Base-by-base conservation (phyloP, 2,888 invertebrate species). In the Penaeus monodon region DNA sequence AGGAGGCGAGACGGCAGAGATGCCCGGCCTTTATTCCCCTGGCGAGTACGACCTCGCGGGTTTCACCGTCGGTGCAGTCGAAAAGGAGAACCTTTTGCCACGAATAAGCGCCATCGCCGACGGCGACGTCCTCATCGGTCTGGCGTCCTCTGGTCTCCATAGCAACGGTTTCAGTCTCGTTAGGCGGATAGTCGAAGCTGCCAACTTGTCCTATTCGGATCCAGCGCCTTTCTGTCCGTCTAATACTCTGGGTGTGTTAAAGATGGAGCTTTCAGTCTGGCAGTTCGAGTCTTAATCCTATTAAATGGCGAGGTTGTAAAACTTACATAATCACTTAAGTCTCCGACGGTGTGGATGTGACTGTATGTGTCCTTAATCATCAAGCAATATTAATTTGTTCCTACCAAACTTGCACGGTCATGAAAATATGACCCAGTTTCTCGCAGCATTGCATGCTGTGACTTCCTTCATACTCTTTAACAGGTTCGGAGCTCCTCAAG, bases 1-100 rank as follows among this genome's bases (percentile, higher is more conserved):
- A 98, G 95, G 95, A 89, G 99, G 99, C 0, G 99, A 99, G 93
- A 99, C 99, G 2, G 99, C 99, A 0, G 98, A 98, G 93, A 98
- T 99, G 98, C 99, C 99, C 0, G 96, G 97, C 1, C 96, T 99
- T 93, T 99, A 99, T 93, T 94, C 94, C 3, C 93, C 94, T 0
- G 96, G 96, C 0, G 97, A 98, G 90, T 99, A 98, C 92, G 99
- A 99, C 92, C 92, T 99, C 81, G 99, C 98, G 24, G 99, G 99
- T 2, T 99, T 99, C 93, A 95, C 97, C 0, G 97, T 99, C 0
- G 99, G 99, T 0, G 96, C 97, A 0, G 96, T 98, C 0, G 98
- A 99, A 92, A 94, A 95, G 90, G 91, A 93, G 0, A 94, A 95
- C 81, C 93, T 98, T 78, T 92, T 97, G 91, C 98, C 98, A 0